Evolutionary conservation across 1,140 invertebrate species (phyloP).

Genomic region (Tachypleus tridentatus): DNA sequence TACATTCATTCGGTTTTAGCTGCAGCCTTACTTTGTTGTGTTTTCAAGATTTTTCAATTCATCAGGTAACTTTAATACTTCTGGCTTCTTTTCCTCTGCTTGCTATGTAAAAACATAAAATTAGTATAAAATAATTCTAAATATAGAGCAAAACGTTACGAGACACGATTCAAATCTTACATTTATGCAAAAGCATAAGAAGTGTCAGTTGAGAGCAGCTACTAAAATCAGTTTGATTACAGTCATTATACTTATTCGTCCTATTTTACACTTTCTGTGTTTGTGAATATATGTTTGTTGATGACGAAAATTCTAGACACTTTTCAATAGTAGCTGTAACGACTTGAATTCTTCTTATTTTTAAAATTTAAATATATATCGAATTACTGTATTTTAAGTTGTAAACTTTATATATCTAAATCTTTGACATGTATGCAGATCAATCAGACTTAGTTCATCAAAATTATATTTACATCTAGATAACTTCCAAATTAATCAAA

Average conservation of each 20-base stretch:
- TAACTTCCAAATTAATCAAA: neutral
- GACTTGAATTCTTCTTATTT: too few relatives aligned
- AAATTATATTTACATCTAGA: neutral
- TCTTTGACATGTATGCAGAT: neutral
- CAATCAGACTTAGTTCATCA: neutral
- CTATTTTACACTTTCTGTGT: too few relatives aligned
- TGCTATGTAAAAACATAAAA: conserved; percentile 43
- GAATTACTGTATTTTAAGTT: too few relatives aligned
- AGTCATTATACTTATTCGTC: too few relatives aligned
- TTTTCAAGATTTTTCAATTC: conserved; percentile 69
- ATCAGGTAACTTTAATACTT: conserved; percentile 63
- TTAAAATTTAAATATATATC: too few relatives aligned
- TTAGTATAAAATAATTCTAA: neutral
- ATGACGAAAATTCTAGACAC: too few relatives aligned
- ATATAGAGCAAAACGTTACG: neutral
- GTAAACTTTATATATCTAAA: neutral
- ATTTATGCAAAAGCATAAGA: neutral
- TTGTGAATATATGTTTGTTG: too few relatives aligned
- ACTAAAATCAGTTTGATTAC: too few relatives aligned
- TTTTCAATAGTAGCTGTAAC: too few relatives aligned
- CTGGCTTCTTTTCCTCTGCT: conserved; percentile 56
- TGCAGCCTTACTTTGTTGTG: conserved; percentile 60
- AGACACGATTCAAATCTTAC: too few relatives aligned
- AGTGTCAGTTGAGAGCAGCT: too few relatives aligned
- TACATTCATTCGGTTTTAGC: too few relatives aligned